These are phyloP conservation scores for Halisarca cf. caerulea DNA, from an alignment of 37 sponge, comb jelly and placozoan genomes.

Conservation along the genomic window DNA sequence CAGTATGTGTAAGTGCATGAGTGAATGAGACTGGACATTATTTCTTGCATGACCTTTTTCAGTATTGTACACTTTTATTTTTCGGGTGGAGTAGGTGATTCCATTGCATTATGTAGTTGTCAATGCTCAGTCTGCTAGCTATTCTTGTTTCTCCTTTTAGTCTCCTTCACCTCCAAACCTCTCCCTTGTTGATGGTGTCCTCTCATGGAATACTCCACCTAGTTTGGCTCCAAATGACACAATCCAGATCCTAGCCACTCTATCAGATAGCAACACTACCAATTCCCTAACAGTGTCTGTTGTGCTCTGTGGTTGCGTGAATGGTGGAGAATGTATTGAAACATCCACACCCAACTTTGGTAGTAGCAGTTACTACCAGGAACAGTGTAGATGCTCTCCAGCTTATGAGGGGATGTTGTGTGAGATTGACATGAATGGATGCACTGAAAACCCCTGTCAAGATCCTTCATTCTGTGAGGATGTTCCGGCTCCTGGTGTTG, in stretches of 20 bases:
- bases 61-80: too few relatives aligned
- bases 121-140: too few relatives aligned
- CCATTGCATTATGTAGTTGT: too few relatives aligned
- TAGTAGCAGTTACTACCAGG: not conserved
- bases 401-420: conserved; percentile 14
- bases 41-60: too few relatives aligned
- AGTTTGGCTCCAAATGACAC: not conserved
- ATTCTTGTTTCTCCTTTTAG: not conserved
- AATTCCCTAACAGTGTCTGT: not conserved
- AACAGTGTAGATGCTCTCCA: conserved; percentile 2
- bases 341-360: conserved; percentile 13
- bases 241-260: not conserved
- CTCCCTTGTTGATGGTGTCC: not conserved
- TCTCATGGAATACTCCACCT: not conserved
- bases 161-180: not conserved
- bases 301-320: not conserved
- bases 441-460: conserved; percentile 9
- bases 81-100: too few relatives aligned
- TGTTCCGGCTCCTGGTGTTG: conserved; percentile 6
- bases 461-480: conserved; percentile 8
- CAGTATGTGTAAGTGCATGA: too few relatives aligned
- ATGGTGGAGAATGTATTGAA: not conserved
- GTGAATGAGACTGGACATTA: too few relatives aligned
- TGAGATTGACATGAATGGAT: not conserved
- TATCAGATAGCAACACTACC: not conserved